Conservation (phyloP, 2,888 invertebrate genomes). For the Drosophila merina region DNA sequence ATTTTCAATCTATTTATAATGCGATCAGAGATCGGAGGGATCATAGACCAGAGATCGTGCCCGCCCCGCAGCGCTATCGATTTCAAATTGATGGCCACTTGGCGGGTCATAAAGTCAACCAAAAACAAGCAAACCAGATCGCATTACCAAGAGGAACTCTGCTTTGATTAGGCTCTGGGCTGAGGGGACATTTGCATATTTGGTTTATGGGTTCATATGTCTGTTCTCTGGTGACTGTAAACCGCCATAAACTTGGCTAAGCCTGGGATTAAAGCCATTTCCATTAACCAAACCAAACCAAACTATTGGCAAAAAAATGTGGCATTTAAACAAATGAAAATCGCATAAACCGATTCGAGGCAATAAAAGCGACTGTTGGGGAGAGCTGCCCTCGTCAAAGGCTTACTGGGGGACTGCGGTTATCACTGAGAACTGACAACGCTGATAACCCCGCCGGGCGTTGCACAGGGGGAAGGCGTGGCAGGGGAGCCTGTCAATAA, state of each 20-base stretch:
- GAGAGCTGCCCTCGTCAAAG: conserved; percentile 47
- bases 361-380: conserved; percentile 31
- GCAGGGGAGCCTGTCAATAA: conserved; percentile 62
- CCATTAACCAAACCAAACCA: conserved; percentile 16
- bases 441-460: conserved; percentile 69
- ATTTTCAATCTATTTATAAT: conserved; percentile 48
- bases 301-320: conserved; percentile 41
- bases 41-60: conserved; percentile 27
- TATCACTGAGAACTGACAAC: conserved; percentile 65
- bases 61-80: conserved; percentile 56
- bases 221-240: conserved; percentile 33
- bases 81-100: conserved; percentile 58
- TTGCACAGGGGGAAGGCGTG: conserved; percentile 22
- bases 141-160: conserved; percentile 26
- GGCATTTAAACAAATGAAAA: conserved; percentile 65
- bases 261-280: conserved; percentile 46
- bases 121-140: conserved; percentile 28
- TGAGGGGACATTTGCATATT: conserved; percentile 30
- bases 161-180: conserved; percentile 29
- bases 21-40: conserved; percentile 40
- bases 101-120: conserved; percentile 62
- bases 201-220: conserved; percentile 28
- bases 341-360: conserved; percentile 54
- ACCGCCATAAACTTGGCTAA: conserved; percentile 63
- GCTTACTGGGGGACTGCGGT: conserved; percentile 54